Evolutionary conservation across 2,113 vertebrate genomes (phyloP).

Genomic region (Pseudorasbora parva): DNA sequence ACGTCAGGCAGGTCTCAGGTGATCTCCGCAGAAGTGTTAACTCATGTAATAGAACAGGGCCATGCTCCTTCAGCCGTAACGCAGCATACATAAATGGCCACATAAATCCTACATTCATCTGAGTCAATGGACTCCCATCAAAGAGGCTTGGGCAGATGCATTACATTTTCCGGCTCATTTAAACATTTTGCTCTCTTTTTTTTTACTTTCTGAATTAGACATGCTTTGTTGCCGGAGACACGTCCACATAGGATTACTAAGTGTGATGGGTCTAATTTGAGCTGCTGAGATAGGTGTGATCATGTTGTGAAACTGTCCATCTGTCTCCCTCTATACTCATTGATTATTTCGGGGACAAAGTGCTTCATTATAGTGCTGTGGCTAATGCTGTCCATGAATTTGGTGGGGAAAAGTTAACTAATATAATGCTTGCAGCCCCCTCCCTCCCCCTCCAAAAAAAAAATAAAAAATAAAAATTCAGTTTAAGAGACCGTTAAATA

Average conservation of each 20-base stretch:
- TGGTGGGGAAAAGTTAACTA: conserved; percentile 2
- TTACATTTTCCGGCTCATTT: conserved; percentile 78
- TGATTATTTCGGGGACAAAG: conserved; percentile 32
- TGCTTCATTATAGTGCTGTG: conserved; percentile 11
- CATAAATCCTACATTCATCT: conserved; percentile 69
- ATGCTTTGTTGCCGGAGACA: conserved; percentile 69
- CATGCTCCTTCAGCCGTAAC: conserved; percentile 64
- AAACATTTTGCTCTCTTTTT: conserved; percentile 54
- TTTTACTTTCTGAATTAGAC: conserved; percentile 69
- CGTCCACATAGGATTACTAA: conserved; percentile 55
- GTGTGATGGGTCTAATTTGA: conserved; percentile 55
- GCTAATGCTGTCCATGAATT: conserved; percentile 5
- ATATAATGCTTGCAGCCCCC: background rate
- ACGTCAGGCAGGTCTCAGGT: conserved; percentile 64
- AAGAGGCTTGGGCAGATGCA: conserved; percentile 71
- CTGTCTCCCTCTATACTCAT: conserved; percentile 49
- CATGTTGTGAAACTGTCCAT: conserved; percentile 55
- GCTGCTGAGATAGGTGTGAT: conserved; percentile 59
- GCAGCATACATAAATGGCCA: conserved; percentile 67
- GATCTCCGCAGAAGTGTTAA: conserved; percentile 68
- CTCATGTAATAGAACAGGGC: conserved; percentile 69
- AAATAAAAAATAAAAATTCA: conserved; percentile 39
- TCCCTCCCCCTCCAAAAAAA: background rate
- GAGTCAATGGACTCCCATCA: conserved; percentile 72
- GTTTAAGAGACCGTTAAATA: conserved; percentile 39